phyloP scores from a whole-genome alignment of 2,797 vertebrate species.

The Characodon lateralis region DNA sequence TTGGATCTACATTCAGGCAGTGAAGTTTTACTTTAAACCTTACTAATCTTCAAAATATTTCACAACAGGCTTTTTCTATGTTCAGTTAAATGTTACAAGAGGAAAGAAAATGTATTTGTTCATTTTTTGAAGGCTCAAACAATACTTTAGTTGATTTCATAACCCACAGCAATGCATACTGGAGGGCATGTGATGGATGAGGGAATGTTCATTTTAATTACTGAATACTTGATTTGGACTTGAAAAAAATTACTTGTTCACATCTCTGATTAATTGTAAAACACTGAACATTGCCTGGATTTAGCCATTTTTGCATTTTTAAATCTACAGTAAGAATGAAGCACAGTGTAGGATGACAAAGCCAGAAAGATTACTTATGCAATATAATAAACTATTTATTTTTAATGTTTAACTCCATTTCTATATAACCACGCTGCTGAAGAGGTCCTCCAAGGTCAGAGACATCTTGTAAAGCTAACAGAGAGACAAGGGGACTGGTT shows the following conservation, averaged over 20 bases:
- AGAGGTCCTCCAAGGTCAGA: slow-evolving; percentile 28
- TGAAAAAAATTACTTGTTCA: background rate
- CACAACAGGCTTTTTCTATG: background rate
- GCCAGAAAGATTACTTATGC: background rate
- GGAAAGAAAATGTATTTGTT: background rate
- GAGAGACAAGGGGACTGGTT: slow-evolving; percentile 21
- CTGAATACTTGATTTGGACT: background rate
- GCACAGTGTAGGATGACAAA: background rate
- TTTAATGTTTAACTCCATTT: slow-evolving; percentile 1
- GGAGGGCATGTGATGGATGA: background rate
- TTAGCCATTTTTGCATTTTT: background rate
- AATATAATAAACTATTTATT: background rate
- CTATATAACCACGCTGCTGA: slow-evolving; percentile 11
- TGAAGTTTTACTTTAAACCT: background rate
- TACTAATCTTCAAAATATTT: background rate
- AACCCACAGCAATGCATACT: background rate
- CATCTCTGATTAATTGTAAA: background rate
- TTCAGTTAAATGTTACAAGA: background rate
- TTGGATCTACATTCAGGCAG: background rate
- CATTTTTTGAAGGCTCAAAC: background rate
- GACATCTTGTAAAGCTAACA: slow-evolving; percentile 30
- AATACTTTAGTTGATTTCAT: background rate
- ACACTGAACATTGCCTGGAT: background rate
- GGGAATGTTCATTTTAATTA: background rate
- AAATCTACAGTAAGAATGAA: background rate